Evolutionary conservation across 2,797 vertebrate species (phyloP), one percentile per base, ranked within the genome.

Genomic region (Mormyrops attenuatus): DNA sequence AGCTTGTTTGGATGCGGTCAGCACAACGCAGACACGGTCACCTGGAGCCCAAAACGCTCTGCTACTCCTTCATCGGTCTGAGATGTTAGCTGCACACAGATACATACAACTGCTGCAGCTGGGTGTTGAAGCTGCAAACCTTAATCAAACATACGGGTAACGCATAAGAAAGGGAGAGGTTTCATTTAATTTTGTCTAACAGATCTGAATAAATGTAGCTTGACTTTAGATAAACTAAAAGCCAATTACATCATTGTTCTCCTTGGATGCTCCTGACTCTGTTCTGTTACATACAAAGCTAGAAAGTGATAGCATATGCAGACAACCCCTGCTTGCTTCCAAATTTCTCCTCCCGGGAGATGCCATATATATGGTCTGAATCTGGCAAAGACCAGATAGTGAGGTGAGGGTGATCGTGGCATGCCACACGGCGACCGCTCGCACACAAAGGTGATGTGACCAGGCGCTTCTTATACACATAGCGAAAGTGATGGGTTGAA

Each of bases 171-270:
- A 85, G 22, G 80, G 15, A 47, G 22, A 49, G 50, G 52, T 77
- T 17, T 9, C 15, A 53, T 80, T 63, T n/a, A 55, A 84, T 60
- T 38, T 47, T 49, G 82, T 17, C 8, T 63, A 57, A 85, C 80
- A 38, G 47, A 89, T 49, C 49, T 20, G 44, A 86, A 47, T 69
- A 50, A 86, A 63, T 85, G 8, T 69, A 34, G 53, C 41, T 11
- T 60, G 38, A 84, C 30, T 44, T 50, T 38, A 38, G 30, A 88
- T 88, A 63, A 86, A 34, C n/a, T 86, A 86, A 86, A 86, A 55
- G 50, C 26, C 47, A 26, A 34, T 55, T 86, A 52, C 50, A 52
- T 52, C 26, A 85, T 11, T 53, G 44, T 53, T 87, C 30, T 50
- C 7, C 63, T 17, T 41, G 49, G 26, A 20, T 66, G 22, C 49